Conservation (phyloP, 2,797 vertebrate species). For the Alfaro cultratus region DNA sequence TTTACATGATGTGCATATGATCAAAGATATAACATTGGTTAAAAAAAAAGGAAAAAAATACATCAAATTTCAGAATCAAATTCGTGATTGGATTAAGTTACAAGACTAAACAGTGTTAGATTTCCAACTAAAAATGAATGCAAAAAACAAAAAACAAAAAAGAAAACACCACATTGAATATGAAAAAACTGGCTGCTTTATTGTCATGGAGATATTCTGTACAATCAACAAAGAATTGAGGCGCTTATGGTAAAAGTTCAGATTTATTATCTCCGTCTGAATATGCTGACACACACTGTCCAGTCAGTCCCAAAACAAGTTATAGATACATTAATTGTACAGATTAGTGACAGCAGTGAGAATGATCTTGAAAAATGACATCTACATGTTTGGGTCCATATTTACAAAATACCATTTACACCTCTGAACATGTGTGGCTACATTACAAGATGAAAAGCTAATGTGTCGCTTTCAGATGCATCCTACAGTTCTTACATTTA, state of each 20-base stretch:
- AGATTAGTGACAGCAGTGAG: constrained; percentile 28
- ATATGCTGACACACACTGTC: constrained; percentile 70
- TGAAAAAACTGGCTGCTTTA: constrained; percentile 76
- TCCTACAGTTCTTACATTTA: constrained; percentile 31
- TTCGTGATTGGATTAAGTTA: too few species aligned
- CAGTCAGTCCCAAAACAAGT: constrained; percentile 24
- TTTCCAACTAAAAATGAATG: neutral
- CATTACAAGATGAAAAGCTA: constrained; percentile 30
- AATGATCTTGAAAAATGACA: constrained; percentile 14
- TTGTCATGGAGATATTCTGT: constrained; percentile 71
- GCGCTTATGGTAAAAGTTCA: constrained; percentile 70
- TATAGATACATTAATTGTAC: constrained; percentile 34
- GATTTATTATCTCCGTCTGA: constrained; percentile 12
- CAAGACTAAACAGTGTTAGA: neutral
- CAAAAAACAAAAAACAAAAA: neutral
- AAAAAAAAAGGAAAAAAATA: neutral
- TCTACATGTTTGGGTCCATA: constrained; percentile 49
- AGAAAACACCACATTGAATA: constrained; percentile 20
- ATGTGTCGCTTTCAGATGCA: constrained; percentile 17
- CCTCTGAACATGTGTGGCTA: constrained; percentile 39
- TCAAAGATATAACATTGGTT: neutral
- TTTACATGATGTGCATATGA: neutral
- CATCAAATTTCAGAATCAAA: neutral
- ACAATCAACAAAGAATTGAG: constrained; percentile 73
- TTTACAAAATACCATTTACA: constrained; percentile 70